Percentiles rank a stretch among this genome's conserved stretches.
These are phyloP conservation scores for Bombylius major DNA, from an alignment of 2,888 invertebrate genomes.

Conservation along the genomic window DNA sequence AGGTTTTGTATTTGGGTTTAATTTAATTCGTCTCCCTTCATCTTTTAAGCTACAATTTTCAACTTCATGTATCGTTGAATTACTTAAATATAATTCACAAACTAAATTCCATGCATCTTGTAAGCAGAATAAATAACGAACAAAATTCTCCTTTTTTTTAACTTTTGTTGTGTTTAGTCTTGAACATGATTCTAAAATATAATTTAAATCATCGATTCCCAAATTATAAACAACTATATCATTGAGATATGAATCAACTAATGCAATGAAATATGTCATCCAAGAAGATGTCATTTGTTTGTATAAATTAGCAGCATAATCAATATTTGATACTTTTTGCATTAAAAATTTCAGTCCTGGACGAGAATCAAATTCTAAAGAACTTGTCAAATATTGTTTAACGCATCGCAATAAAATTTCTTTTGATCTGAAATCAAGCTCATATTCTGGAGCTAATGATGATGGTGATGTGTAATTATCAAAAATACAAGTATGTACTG, in stretches of 20 bases:
- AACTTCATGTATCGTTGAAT: conserved; percentile 31
- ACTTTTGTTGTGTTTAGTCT: conserved; percentile 40
- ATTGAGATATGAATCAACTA: conserved; percentile 72
- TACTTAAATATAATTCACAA: conserved; percentile 44
- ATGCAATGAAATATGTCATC: conserved; percentile 74
- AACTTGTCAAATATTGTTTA: conserved; percentile 67
- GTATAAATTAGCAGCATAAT: conserved; percentile 79
- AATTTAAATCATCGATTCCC: conserved; percentile 47
- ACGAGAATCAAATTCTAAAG: conserved; percentile 76
- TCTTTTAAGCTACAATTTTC: conserved; percentile 28
- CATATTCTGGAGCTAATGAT: conserved; percentile 26
- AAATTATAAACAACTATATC: conserved; percentile 53
- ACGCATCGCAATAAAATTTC: conserved; percentile 65
- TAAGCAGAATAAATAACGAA: conserved; percentile 46
- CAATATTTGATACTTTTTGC: conserved; percentile 81
- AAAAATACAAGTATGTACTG: conserved; percentile 37
- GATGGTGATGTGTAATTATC: conserved; percentile 36
- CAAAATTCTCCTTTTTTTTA: conserved; percentile 44
- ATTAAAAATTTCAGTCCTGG: conserved; percentile 88
- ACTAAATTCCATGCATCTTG: conserved; percentile 50
- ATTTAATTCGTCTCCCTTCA: conserved; percentile 3
- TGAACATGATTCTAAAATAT: conserved; percentile 48
- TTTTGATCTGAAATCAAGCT: conserved; percentile 36
- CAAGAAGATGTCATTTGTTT: conserved; percentile 86
- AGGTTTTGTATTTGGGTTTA: conserved; percentile 13